Evolutionary conservation across 2,797 vertebrate genomes (phyloP), one percentile per base, ranked within the genome.

Genomic region (Lycodopsis pacificus): DNA sequence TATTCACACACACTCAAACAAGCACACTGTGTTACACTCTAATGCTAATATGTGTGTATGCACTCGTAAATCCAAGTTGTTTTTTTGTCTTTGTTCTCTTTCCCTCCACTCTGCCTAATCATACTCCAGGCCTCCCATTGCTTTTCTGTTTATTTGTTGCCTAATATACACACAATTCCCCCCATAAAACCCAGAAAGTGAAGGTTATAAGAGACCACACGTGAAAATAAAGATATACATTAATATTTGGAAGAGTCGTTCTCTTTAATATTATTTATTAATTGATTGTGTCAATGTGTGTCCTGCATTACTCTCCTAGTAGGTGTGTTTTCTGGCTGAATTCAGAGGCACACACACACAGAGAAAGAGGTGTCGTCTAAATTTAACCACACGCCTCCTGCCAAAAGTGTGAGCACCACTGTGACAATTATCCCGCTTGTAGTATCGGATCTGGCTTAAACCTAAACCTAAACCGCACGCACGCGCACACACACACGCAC

Each of bases 321-420:
- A 59, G 59, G 34, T 73, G 48, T 49, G 46, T 73, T 77, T 83
- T 76, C 53, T 58, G 54, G 32, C 44, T 80, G n/a, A 81, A 76
- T 76, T 70, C 62, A 69, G 36, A 71, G 4, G 51, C 38, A 73
- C 5, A 63, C 74, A 64, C 58, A 58, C 36, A 56, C n/a, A 64
- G 69, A 84, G 53, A 38, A 22, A 54, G 4, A 62, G 66, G 61
- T 76, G 44, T 42, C 46, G 67, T 83, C 79, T 73, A 87, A 85
- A 86, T 87, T 87, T 82, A 91, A 79, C 71, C 51, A 76, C 71
- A 81, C 36, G 56, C 71, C 82, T 89, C 66, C 82, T 83, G 88
- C 86, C 85, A 89, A 87, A 82, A 83, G 84, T 86, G 83, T 81
- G 88, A 85, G 81, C 73, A 79, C 58, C 61, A 76, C 76, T 82